phyloP scores from a whole-genome alignment of 2,113 vertebrate genomes.

The Anguilla japonica region DNA sequence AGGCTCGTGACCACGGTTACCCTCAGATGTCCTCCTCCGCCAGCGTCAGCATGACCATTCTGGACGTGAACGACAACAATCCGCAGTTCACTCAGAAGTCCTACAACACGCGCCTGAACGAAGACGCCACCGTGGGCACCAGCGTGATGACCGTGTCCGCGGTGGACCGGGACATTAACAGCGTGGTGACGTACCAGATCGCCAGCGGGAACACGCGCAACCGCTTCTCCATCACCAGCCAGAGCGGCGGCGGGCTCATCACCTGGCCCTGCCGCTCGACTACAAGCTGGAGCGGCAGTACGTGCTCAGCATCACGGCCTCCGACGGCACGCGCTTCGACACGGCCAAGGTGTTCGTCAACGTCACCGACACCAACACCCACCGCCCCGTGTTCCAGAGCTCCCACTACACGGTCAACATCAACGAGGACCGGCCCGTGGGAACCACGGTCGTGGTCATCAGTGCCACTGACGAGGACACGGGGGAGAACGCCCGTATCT shows the following conservation, averaged over 20 bases:
- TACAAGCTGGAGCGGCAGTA: conserved; percentile 96
- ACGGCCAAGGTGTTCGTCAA: conserved; percentile 84
- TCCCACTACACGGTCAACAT: conserved; percentile 93
- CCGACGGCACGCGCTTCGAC: conserved; percentile 85
- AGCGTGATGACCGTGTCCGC: conserved; percentile 91
- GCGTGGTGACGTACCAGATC: conserved; percentile 94
- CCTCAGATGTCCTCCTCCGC: conserved; percentile 84
- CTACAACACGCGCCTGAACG: conserved; percentile 85
- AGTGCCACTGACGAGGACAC: conserved; percentile 94
- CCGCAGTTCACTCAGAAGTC: conserved; percentile 87
- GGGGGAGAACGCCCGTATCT: conserved; percentile 90
- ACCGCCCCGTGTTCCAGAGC: conserved; percentile 94
- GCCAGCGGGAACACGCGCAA: conserved; percentile 92
- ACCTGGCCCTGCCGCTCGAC: conserved; percentile 90
- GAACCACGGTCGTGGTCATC: conserved; percentile 90
- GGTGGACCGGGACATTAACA: conserved; percentile 89
- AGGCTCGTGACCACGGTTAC: conserved; percentile 84
- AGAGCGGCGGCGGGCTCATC: conserved; percentile 87
- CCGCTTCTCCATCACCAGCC: conserved; percentile 95
- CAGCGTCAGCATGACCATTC: conserved; percentile 85
- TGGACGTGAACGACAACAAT: conserved; percentile 96
- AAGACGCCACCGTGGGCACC: conserved; percentile 87
- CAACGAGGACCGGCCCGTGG: conserved; percentile 82
- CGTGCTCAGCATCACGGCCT: conserved; percentile 82
- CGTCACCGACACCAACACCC: conserved; percentile 93